Evolutionary conservation across 2,888 invertebrate species (phyloP).

Genomic region (Disparrhopalites patrizii): DNA sequence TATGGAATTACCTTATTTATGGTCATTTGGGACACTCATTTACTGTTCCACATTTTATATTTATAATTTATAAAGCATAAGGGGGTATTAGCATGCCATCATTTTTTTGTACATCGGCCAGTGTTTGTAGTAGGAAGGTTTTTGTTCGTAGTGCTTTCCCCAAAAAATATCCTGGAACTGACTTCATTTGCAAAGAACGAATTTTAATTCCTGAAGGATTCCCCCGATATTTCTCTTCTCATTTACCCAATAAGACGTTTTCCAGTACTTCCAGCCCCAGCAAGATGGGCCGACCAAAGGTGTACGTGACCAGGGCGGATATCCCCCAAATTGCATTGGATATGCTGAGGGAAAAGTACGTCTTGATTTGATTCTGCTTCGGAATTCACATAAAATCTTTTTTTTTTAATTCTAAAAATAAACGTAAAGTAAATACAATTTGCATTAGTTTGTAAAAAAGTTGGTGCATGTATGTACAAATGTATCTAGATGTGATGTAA

Average conservation of each 20-base stretch:
- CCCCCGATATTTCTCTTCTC: neutral
- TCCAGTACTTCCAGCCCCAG: neutral
- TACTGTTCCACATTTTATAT: no score
- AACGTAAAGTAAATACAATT: neutral
- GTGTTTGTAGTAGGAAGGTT: no score
- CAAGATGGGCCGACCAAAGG: conserved; percentile 57
- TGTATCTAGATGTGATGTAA: conserved; percentile 49
- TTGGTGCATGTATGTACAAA: neutral
- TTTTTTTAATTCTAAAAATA: neutral
- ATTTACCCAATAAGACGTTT: no score
- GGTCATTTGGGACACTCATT: no score
- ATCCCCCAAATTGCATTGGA: conserved; percentile 63
- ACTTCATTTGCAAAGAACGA: no score
- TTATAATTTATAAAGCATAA: no score
- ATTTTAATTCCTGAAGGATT: neutral
- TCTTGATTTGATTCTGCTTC: neutral
- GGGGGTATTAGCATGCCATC: no score
- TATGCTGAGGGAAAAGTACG: conserved; percentile 61
- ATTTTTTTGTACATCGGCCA: no score
- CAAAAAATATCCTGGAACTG: no score
- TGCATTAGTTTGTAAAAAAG: neutral
- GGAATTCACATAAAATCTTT: neutral
- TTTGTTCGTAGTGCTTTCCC: no score
- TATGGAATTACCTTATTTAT: no score
- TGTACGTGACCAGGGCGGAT: conserved; percentile 68